phyloP scores from a whole-genome alignment of 1,140 invertebrate species.

The Ceratina calcarata region DNA sequence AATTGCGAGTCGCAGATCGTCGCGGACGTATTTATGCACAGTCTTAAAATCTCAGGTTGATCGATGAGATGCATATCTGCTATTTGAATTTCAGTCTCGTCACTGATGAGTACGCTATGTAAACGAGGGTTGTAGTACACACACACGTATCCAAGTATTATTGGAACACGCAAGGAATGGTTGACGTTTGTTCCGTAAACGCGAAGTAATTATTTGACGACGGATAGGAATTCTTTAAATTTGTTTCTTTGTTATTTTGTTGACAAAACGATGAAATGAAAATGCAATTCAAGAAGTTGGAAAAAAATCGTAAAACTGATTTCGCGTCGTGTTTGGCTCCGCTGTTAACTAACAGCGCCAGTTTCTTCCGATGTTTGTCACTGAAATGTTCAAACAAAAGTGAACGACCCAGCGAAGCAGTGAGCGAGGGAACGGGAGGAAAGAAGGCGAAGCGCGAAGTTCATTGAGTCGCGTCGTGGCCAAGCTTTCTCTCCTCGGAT shows the following conservation, averaged over 20 bases:
- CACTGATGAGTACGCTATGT: constrained; percentile 10
- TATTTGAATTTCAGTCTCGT: neutral
- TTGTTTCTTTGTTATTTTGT: neutral
- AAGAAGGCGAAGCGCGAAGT: neutral
- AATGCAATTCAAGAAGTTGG: neutral
- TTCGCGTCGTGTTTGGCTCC: no score
- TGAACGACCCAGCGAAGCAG: neutral
- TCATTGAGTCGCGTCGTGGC: constrained; percentile 9
- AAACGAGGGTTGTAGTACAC: neutral
- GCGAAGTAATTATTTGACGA: neutral
- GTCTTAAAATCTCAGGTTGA: neutral
- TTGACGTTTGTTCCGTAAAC: neutral
- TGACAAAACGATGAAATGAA: neutral
- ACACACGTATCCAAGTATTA: neutral
- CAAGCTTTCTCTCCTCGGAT: constrained; percentile 10
- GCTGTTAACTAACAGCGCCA: neutral
- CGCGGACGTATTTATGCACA: neutral
- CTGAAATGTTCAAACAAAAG: neutral
- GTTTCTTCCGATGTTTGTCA: neutral
- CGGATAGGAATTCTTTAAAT: neutral
- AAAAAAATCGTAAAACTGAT: no score
- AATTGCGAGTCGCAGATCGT: neutral
- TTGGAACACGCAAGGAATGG: neutral
- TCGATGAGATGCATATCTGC: constrained; percentile 22
- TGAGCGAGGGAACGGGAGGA: neutral